Evolutionary conservation across 2,113 vertebrate genomes (phyloP).

Genomic region (Psittacula cyanocephala): DNA sequence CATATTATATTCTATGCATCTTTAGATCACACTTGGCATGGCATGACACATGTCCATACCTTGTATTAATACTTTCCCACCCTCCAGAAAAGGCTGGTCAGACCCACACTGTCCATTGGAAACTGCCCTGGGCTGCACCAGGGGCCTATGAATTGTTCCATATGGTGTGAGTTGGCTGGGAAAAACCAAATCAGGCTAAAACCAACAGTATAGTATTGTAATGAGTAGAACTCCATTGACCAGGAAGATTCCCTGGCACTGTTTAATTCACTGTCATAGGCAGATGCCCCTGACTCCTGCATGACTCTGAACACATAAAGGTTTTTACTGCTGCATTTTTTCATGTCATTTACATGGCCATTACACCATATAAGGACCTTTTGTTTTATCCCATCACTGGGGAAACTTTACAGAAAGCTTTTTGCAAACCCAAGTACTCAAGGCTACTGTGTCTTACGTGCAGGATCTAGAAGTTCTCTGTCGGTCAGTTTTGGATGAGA

Average conservation of each 20-base stretch:
- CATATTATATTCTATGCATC: neutral
- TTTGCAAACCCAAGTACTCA: neutral
- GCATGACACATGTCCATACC: neutral
- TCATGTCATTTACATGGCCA: neutral
- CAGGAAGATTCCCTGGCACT: neutral
- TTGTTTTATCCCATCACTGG: neutral
- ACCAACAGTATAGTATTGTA: too few species aligned
- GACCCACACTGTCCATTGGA: neutral
- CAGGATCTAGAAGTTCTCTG: neutral
- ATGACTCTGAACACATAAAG: neutral
- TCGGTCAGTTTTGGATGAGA: neutral
- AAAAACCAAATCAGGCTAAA: neutral
- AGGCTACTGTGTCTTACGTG: neutral
- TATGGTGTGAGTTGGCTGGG: rapidly evolving
- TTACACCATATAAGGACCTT: neutral
- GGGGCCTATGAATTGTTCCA: neutral
- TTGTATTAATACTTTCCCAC: neutral
- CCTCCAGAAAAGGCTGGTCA: neutral
- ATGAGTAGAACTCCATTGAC: neutral
- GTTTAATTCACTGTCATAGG: neutral
- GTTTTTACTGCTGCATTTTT: neutral
- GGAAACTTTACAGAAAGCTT: neutral
- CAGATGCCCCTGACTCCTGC: neutral
- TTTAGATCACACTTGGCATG: neutral
- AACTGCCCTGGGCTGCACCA: neutral